Evolutionary conservation across 2,888 invertebrate species (phyloP), one percentile per base, ranked within the genome.

Genomic region (Trachelus stipa): DNA sequence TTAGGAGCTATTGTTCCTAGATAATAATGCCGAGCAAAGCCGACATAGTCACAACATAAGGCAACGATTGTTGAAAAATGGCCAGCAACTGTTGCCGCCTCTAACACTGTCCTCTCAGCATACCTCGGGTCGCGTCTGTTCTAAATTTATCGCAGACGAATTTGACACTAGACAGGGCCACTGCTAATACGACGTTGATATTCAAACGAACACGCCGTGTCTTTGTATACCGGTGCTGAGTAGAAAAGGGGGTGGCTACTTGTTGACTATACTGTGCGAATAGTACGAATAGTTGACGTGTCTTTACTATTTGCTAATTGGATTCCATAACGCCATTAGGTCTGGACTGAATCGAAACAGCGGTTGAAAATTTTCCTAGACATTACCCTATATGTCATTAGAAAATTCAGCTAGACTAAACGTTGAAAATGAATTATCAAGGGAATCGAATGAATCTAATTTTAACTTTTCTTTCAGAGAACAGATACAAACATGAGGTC

Each of bases 401-500:
- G 23, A 56, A 56, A 23, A 23, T 56, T 56, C 56, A 6, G 9
- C 23, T 56, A 23, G 56, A 15, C 56, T 23, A 9, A 56, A 56
- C 9, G 56, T 9, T 56, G 23, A 23, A 15, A 56, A 56, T 56
- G 56, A 56, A 56, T 9, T 2, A 56, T 23, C 23, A 56, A 23
- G 56, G 56, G 23, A 56, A 56, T 56, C 23, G 23, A 23, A 56
- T 56, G 56, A 56, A 56, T 56, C 56, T 56, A 56, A 56, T 56
- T 56, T 56, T 56, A 56, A 56, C 23, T 56, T 56, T 56, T 23
- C 56, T 94, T 94, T 82, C 93, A 97, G 97, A 97, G 91, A 97
- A 95, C 91, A 95, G 96, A 91, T 97, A 98, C 92, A 98, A 97
- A 89, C 96, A 97, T 91, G 98, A 98, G 92, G 95, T 97, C 34